A percentile compares a stretch with the other conserved stretches of the same genome.
Conservation (phyloP, 2,888 invertebrate species). For the Crepidodera aurea region DNA sequence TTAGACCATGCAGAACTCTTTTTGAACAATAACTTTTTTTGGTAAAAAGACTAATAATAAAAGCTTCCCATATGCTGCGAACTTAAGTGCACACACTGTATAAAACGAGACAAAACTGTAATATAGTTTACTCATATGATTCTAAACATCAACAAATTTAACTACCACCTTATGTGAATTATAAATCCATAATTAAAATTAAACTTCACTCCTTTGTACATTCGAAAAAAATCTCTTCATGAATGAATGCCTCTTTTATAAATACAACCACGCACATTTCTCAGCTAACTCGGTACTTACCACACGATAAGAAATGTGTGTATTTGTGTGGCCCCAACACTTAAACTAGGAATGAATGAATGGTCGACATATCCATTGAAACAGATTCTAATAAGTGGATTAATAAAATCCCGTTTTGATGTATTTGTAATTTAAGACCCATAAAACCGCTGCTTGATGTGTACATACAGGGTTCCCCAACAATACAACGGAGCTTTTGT, state of each 20-base stretch:
- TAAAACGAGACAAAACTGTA: no score
- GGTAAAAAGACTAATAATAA: no score
- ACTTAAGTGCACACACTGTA: no score
- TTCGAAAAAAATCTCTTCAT: conserved; percentile 18
- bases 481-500: no score
- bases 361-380: conserved; percentile 26
- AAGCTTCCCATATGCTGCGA: no score
- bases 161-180: background rate
- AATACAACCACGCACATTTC: conserved; percentile 26
- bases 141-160: no score
- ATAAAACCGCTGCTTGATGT: background rate
- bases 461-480: background rate
- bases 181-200: conserved; percentile 27
- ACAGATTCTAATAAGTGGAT: conserved; percentile 28
- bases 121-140: no score
- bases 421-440: conserved; percentile 12
- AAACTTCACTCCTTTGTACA: conserved; percentile 24
- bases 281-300: background rate
- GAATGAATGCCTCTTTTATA: conserved; percentile 26
- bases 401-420: conserved; percentile 27
- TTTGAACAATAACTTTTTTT: no score
- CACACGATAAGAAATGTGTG: conserved; percentile 11
- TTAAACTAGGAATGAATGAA: conserved; percentile 24
- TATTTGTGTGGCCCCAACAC: conserved; percentile 21
- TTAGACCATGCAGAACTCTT: no score